These are phyloP conservation scores for Anthonomus grandis DNA, from an alignment of 1,140 invertebrate genomes.

Conservation along the genomic window DNA sequence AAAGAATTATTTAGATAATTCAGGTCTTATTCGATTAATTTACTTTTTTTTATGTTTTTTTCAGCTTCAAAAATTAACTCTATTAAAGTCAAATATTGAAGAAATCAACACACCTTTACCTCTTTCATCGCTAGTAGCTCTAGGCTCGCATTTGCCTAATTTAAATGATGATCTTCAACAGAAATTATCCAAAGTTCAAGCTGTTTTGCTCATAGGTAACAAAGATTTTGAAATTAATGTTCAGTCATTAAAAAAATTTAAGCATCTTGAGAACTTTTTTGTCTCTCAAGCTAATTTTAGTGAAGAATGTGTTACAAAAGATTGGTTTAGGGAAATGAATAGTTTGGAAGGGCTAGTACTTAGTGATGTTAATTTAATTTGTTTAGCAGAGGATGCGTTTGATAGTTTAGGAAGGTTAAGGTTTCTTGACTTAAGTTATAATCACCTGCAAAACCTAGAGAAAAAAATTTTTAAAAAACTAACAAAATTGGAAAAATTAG, in stretches of 20 bases:
- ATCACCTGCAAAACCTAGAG: slow-evolving; percentile 9
- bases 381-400: slow-evolving; percentile 17
- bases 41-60: too few relatives aligned
- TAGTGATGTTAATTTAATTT: slow-evolving; percentile 7
- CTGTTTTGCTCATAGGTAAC: slow-evolving; percentile 1
- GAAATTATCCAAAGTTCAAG: slow-evolving; percentile 8
- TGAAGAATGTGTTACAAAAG: slow-evolving; percentile 13
- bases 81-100: slow-evolving; percentile 8
- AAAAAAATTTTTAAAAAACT: slow-evolving; percentile 12
- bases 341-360: slow-evolving; percentile 1
- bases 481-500: slow-evolving; percentile 15
- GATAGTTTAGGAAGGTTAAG: background rate
- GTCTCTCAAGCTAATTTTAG: slow-evolving; percentile 19
- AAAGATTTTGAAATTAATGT: slow-evolving; percentile 14
- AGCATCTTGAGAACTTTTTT: background rate
- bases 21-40: too few relatives aligned
- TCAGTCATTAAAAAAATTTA: slow-evolving; percentile 7
- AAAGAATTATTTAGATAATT: too few relatives aligned
- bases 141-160: slow-evolving; percentile 13
- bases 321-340: slow-evolving; percentile 14
- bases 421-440: slow-evolving; percentile 18
- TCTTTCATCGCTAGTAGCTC: background rate
- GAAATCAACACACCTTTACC: slow-evolving; percentile 4
- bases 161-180: slow-evolving; percentile 1
- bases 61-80: slow-evolving; percentile 7